phyloP scores from a whole-genome alignment of 2,888 invertebrate genomes.

The Agrypnus murinus region DNA sequence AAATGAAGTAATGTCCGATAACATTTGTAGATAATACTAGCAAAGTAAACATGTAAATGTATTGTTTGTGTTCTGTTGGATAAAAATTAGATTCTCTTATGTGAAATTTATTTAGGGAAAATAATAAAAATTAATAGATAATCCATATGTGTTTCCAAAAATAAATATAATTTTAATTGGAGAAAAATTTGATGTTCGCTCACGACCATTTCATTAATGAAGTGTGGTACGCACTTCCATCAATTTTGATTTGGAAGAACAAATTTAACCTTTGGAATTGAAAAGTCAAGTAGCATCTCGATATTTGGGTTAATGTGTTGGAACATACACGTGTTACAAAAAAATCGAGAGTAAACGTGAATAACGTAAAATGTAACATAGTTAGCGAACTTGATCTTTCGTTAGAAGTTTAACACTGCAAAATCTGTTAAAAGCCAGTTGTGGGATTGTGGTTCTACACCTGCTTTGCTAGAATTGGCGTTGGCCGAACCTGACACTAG shows the following conservation, averaged over 20 bases:
- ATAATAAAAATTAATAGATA: too few species aligned
- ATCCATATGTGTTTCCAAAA: too few species aligned
- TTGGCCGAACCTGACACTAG: conserved; percentile 51
- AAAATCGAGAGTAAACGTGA: conserved; percentile 42
- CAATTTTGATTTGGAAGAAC: conserved; percentile 38
- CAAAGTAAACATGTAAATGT: too few species aligned
- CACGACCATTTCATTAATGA: neutral
- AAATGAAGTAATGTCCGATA: too few species aligned
- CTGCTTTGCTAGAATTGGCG: conserved; percentile 46
- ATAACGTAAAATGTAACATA: conserved; percentile 22
- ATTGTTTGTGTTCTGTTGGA: too few species aligned
- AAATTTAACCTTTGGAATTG: conserved; percentile 39
- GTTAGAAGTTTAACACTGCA: conserved; percentile 29
- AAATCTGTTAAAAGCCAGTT: conserved; percentile 27
- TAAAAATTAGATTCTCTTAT: too few species aligned
- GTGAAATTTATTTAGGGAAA: too few species aligned
- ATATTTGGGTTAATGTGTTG: conserved; percentile 45
- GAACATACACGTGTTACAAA: conserved; percentile 40
- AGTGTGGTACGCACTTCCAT: conserved; percentile 19
- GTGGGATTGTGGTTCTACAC: conserved; percentile 44
- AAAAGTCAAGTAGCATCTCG: conserved; percentile 44
- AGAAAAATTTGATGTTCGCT: too few species aligned
- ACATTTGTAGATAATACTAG: too few species aligned
- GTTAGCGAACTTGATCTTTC: conserved; percentile 14
- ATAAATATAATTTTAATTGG: too few species aligned